Conservation (phyloP, 64 coral and sea anemone species). For the Montipora efflorescens region DNA sequence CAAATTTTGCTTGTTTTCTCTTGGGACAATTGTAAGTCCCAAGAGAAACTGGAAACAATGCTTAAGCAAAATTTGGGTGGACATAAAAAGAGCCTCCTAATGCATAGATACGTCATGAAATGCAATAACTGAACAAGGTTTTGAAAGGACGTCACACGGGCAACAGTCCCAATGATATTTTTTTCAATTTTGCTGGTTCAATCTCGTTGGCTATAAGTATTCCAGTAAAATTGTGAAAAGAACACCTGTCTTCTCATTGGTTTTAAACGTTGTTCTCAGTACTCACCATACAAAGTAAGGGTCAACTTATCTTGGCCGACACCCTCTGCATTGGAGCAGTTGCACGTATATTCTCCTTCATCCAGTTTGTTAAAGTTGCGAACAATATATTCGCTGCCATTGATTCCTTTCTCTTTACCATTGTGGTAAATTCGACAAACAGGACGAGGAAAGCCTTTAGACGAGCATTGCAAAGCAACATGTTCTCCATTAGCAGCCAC, state of each 20-base stretch:
- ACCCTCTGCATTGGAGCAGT: constrained; percentile 41
- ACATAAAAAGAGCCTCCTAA: too few species aligned
- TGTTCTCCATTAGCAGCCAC: constrained; percentile 34
- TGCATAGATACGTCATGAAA: too few species aligned
- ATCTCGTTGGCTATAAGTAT: background rate
- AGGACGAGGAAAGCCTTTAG: constrained; percentile 41
- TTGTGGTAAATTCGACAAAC: constrained; percentile 44
- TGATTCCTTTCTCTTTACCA: background rate
- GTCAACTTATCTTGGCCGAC: background rate
- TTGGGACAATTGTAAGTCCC: too few species aligned
- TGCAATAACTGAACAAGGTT: too few species aligned
- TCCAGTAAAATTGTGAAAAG: too few species aligned
- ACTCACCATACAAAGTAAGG: constrained; percentile 50
- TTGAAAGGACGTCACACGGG: too few species aligned
- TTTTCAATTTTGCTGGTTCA: too few species aligned
- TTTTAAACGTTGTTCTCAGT: background rate
- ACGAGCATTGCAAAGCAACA: constrained; percentile 56
- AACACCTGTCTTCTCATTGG: background rate
- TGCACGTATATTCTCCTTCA: constrained; percentile 50
- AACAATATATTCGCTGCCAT: constrained; percentile 14
- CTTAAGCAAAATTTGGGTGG: too few species aligned
- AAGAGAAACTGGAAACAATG: too few species aligned
- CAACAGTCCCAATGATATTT: too few species aligned
- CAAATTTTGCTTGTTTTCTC: too few species aligned
- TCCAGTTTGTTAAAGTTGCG: background rate